A percentile compares a stretch with the other conserved stretches of the same genome.
Evolutionary conservation across 1,140 invertebrate genomes (phyloP).

Genomic region (Trypoxylus dichotomus): DNA sequence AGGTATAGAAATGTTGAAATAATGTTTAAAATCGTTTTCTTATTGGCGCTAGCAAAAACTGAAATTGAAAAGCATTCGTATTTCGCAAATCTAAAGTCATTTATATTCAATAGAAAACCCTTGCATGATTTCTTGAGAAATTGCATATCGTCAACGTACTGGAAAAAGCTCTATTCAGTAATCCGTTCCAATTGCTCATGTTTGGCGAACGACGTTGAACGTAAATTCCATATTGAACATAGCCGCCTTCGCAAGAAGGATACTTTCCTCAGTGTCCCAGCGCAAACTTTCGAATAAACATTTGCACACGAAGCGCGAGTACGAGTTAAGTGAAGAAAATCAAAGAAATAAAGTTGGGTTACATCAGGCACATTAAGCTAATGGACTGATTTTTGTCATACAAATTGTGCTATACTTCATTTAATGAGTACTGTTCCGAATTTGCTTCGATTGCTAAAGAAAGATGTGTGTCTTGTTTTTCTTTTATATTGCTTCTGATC

Average conservation of each 20-base stretch:
- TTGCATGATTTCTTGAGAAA: background rate
- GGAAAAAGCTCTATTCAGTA: background rate
- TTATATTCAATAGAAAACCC: background rate
- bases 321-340: background rate
- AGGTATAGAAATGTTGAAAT: no score
- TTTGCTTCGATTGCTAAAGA: no score
- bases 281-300: conserved; percentile 10
- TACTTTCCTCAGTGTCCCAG: background rate
- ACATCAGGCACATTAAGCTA: conserved; percentile 1
- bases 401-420: background rate
- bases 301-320: background rate
- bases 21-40: no score
- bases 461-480: no score
- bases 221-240: conserved; percentile 4
- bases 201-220: background rate
- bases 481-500: no score
- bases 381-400: background rate
- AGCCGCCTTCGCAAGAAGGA: background rate
- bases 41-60: no score
- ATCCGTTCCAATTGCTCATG: background rate
- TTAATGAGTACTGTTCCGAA: background rate
- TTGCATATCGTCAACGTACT: background rate
- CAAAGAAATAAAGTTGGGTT: background rate
- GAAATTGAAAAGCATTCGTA: background rate
- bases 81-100: background rate